Base-by-base conservation (phyloP, 2,113 vertebrate genomes). In the Hucho hucho region DNA sequence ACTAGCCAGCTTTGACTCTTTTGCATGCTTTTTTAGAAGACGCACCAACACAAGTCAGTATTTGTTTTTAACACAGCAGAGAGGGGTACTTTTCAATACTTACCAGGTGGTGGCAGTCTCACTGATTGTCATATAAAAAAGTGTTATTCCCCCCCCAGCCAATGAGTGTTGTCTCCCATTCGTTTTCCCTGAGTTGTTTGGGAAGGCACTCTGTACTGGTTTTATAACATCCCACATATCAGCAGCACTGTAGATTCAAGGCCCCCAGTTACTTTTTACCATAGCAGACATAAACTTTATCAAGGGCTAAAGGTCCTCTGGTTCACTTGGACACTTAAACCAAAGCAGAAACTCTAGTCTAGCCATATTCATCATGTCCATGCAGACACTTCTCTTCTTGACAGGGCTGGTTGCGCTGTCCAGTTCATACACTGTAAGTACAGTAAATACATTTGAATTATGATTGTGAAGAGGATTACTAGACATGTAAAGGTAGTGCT, bases 361-460 rank as follows among this genome's bases (percentile, higher is more conserved):
- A 16, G 25, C 58, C 22, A 67, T 78, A 77, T 7, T 67, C 75
- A 72, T 20, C 13, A 65, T 73, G 73, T 68, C 61, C 69, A 73
- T 86, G 79, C 68, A 75, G 47, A 80, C 43, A 47, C 75, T 76
- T 13, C 46, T 89, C 28, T 0, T 89, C 1, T 61, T 87, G 71
- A 56, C 78, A 4, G 86, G 79, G 22, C 78, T 90, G 1, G 70
- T 83, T 69, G 74, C 69, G 59, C 64, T 90, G 3, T 61, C 69
- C 43, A 70, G 75, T 12, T 82, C 84, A 28, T 61, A 69, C 22
- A 4, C 83, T 56, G 92, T 93, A 70, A 92, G 92, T 88, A 64
- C 69, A 7, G 26, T 12, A 20, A 32, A 67, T 28, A 16, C 18
- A 43, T 37, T 29, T 43, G 9, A 43, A 20, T 18, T 68, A n/a